These are phyloP conservation scores for Notoglanidium macrostoma DNA, from an alignment of 2,797 vertebrate species.

Conservation along the genomic window DNA sequence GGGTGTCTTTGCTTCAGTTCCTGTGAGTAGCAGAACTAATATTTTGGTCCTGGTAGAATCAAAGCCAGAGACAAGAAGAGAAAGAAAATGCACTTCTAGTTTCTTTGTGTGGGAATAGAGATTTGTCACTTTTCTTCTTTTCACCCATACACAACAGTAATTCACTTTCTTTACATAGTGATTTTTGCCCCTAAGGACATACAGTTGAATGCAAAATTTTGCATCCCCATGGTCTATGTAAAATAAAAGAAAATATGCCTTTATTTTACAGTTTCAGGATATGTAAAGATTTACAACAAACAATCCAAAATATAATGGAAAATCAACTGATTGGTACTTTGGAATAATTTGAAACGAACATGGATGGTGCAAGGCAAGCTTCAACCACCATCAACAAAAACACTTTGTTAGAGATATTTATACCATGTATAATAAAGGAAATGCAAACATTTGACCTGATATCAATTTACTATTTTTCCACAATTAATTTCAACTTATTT, in stretches of 20 bases:
- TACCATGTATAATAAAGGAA: not conserved
- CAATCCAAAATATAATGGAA: not conserved
- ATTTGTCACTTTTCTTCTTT: not conserved
- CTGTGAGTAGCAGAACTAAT: not conserved
- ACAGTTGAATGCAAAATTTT: not conserved
- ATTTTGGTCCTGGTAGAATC: slow-evolving; percentile 6
- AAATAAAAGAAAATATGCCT: not conserved
- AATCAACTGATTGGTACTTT: not conserved
- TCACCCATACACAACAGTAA: not conserved
- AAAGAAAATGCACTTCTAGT: not conserved
- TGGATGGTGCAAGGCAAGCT: not conserved
- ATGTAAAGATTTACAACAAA: not conserved
- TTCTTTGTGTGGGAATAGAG: not conserved
- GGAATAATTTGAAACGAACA: not conserved
- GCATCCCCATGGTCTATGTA: not conserved
- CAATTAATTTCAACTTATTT: not conserved
- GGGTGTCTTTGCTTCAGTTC: not conserved
- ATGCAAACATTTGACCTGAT: not conserved
- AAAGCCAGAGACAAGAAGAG: not conserved
- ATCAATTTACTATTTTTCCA: not conserved
- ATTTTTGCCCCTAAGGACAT: not conserved
- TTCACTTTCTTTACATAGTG: not conserved
- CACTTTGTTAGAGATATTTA: not conserved
- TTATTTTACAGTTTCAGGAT: not conserved
- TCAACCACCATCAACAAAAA: not conserved